Evolutionary conservation across 64 coral and sea anemone species (phyloP).

Genomic region (Pocillopora verrucosa): DNA sequence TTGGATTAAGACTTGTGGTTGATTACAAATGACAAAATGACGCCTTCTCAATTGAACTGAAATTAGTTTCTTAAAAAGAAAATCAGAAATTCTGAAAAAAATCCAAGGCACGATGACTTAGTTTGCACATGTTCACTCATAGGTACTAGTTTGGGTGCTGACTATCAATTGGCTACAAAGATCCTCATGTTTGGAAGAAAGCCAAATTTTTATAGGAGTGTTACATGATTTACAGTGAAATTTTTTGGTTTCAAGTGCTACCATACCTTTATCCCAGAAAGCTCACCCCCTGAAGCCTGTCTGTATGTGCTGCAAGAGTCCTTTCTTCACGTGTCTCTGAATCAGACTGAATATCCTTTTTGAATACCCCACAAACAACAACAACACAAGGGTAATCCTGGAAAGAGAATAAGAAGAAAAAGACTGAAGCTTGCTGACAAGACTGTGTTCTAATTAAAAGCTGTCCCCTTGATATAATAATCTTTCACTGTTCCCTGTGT

Average conservation of each 20-base stretch:
- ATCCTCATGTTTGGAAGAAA: too few species aligned
- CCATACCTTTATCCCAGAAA: background rate
- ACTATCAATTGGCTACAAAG: too few species aligned
- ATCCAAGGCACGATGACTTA: too few species aligned
- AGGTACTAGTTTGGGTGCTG: too few species aligned
- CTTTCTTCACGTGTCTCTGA: constrained; percentile 59
- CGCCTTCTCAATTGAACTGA: too few species aligned
- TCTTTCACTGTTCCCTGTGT: too few species aligned
- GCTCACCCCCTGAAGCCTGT: constrained; percentile 71
- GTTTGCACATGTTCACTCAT: too few species aligned
- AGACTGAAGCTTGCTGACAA: background rate
- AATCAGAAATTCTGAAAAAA: too few species aligned
- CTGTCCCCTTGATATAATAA: background rate
- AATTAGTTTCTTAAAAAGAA: too few species aligned
- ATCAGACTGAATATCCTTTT: constrained; percentile 41
- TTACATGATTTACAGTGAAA: background rate
- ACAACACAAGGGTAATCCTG: constrained; percentile 93
- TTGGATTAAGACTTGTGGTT: too few species aligned
- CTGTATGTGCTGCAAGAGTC: constrained; percentile 40
- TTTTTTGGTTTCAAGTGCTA: background rate
- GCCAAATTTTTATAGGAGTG: too few species aligned
- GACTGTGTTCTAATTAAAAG: background rate
- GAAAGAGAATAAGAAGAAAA: background rate
- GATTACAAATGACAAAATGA: too few species aligned
- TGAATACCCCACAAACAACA: constrained; percentile 81